These are phyloP conservation scores for Cygnus atratus DNA, from an alignment of 2,113 vertebrate genomes.

Conservation along the genomic window DNA sequence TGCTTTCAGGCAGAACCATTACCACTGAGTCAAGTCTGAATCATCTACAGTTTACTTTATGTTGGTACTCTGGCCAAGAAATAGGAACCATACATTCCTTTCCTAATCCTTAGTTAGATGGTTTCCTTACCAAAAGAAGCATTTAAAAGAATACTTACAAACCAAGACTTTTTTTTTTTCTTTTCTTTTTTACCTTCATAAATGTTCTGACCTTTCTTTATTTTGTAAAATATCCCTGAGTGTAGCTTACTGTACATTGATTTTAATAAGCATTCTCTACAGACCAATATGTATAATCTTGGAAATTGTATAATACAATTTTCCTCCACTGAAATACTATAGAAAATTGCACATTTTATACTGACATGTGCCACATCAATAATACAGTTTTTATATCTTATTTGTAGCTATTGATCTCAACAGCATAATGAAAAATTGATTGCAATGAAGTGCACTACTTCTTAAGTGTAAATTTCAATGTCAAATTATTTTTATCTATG, in stretches of 20 bases:
- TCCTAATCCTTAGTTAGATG: background rate
- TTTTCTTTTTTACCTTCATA: background rate
- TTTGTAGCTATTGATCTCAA: conserved; percentile 84
- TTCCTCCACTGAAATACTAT: conserved; percentile 72
- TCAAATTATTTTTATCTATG: conserved; percentile 85
- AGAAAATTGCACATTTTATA: conserved; percentile 79
- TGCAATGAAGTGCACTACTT: conserved; percentile 74
- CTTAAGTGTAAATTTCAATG: conserved; percentile 84
- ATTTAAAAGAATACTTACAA: conserved; percentile 28
- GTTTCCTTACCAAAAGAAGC: background rate
- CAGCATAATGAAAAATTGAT: conserved; percentile 85
- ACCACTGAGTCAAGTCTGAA: background rate
- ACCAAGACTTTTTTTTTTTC: background rate
- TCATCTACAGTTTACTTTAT: background rate
- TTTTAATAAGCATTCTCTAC: conserved; percentile 80
- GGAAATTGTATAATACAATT: conserved; percentile 79
- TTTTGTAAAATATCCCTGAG: conserved; percentile 68
- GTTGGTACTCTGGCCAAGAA: background rate
- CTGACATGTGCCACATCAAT: conserved; percentile 79
- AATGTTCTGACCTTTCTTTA: conserved; percentile 47
- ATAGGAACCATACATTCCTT: background rate
- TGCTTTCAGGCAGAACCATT: background rate
- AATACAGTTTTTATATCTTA: conserved; percentile 85
- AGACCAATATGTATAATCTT: conserved; percentile 78
- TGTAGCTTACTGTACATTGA: conserved; percentile 76